Evolutionary conservation across 2,797 vertebrate species (phyloP).

Genomic region (Tragopan temminckii): DNA sequence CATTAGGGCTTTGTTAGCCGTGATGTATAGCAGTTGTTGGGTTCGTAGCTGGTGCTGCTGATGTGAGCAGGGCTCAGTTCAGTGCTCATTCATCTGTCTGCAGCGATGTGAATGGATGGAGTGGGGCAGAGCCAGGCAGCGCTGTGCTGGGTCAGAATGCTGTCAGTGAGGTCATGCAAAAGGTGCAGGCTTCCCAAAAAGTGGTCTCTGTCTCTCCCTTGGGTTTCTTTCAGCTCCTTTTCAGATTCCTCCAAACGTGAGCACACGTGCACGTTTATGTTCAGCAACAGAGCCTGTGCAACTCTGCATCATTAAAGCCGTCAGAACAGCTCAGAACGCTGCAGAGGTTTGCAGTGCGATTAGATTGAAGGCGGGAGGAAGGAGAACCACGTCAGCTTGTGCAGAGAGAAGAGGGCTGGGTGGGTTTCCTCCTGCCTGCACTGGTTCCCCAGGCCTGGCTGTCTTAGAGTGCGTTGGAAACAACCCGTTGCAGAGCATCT

Average conservation of each 20-base stretch:
- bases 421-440: slow-evolving; percentile 31
- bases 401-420: background rate
- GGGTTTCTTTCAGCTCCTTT: background rate
- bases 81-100: background rate
- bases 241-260: fast-evolving
- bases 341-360: background rate
- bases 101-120: background rate
- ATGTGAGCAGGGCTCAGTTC: background rate
- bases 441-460: background rate
- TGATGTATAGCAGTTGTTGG: background rate
- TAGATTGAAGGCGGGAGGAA: background rate
- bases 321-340: background rate
- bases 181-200: background rate
- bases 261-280: fast-evolving
- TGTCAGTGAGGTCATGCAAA: background rate
- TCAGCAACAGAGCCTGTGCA: fast-evolving
- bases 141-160: background rate
- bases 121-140: background rate
- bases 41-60: background rate
- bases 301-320: background rate
- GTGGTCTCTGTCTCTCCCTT: background rate
- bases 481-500: background rate
- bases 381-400: background rate
- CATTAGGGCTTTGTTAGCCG: background rate
- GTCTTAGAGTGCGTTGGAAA: background rate